Percentiles rank a stretch among this genome's conserved stretches.
Conservation (phyloP, 2,797 vertebrate genomes). For the Poecile montanus region DNA sequence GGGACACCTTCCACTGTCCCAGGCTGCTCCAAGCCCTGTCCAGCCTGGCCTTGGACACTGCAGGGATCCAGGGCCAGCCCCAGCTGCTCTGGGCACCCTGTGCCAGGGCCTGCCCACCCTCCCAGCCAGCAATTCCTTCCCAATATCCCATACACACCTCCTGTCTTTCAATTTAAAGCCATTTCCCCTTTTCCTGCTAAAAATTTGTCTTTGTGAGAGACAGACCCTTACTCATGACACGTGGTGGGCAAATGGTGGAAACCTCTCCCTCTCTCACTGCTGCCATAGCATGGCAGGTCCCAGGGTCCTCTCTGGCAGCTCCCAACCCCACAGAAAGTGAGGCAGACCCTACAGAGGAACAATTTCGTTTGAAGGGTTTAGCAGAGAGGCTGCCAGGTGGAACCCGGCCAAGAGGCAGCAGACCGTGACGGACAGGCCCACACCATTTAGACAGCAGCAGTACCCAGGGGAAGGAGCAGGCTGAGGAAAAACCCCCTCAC, state of each 20-base stretch:
- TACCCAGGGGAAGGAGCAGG: not conserved
- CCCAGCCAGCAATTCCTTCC: fast-evolving
- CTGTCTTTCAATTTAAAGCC: not conserved
- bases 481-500: not conserved
- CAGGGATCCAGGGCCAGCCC: not conserved
- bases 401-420: slow-evolving; percentile 65
- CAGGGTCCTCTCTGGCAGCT: not conserved
- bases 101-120: not conserved
- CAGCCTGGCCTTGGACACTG: fast-evolving
- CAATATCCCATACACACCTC: too few species aligned
- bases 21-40: fast-evolving
- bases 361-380: slow-evolving; percentile 15
- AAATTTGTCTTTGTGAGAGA: not conserved
- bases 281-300: fast-evolving
- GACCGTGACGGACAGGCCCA: slow-evolving; percentile 18
- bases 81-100: not conserved
- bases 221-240: not conserved
- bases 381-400: slow-evolving; percentile 50
- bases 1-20: fast-evolving
- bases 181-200: too few species aligned
- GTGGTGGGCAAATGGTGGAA: fast-evolving
- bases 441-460: not conserved
- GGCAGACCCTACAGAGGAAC: not conserved
- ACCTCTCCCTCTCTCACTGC: not conserved
- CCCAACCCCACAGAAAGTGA: not conserved